A percentile compares a stretch with the other conserved stretches of the same genome.
Evolutionary conservation across 2,797 vertebrate genomes (phyloP).

Genomic region (Parauchenoglanis punctatus): DNA sequence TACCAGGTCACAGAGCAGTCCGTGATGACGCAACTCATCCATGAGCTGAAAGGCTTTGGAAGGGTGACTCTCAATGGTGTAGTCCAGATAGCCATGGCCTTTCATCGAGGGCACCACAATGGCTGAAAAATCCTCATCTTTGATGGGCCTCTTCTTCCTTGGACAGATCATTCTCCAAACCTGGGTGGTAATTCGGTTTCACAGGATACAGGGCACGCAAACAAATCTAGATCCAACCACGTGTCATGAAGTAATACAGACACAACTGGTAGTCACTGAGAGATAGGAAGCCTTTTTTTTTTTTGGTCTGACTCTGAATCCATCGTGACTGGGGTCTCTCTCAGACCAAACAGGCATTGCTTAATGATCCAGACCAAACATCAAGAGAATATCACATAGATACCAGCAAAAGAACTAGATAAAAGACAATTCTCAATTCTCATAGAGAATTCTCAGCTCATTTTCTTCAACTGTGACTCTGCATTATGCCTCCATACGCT

Average conservation of each 20-base stretch:
- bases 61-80: slow-evolving; percentile 78
- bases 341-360: slow-evolving; percentile 43
- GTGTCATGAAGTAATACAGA: slow-evolving; percentile 53
- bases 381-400: background rate
- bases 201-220: slow-evolving; percentile 6
- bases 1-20: slow-evolving; percentile 79
- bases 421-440: background rate
- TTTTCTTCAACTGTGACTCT: background rate
- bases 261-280: slow-evolving; percentile 41
- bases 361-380: slow-evolving; percentile 32
- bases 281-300: slow-evolving; percentile 48
- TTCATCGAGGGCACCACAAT: slow-evolving; percentile 80
- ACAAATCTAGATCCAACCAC: slow-evolving; percentile 53
- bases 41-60: slow-evolving; percentile 73
- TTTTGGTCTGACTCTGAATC: slow-evolving; percentile 39
- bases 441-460: background rate
- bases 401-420: background rate
- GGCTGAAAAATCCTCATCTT: slow-evolving; percentile 73
- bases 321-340: slow-evolving; percentile 31
- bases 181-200: background rate
- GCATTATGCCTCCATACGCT: background rate
- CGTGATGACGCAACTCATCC: slow-evolving; percentile 78
- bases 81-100: slow-evolving; percentile 80
- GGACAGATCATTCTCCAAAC: slow-evolving; percentile 76
- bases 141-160: slow-evolving; percentile 71